A percentile compares a stretch with the other conserved stretches of the same genome.
Evolutionary conservation across 2,113 vertebrate species (phyloP).

Genomic region (Bos javanicus): DNA sequence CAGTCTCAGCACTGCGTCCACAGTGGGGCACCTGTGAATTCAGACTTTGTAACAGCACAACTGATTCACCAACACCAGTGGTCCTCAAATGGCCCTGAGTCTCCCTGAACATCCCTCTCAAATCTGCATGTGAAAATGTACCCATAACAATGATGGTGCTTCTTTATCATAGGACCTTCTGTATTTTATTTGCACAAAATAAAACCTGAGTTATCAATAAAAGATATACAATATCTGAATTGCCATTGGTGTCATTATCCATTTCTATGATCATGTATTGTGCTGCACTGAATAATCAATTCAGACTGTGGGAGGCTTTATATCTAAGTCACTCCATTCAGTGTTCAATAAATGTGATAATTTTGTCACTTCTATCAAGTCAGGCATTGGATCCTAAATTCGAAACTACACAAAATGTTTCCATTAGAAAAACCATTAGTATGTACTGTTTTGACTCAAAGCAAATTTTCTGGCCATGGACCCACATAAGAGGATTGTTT

Average conservation of each 20-base stretch:
- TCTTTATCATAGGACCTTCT: no score
- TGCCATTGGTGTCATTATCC: no score
- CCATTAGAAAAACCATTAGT: background rate
- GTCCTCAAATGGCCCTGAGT: no score
- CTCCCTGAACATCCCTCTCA: background rate
- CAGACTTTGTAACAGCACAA: fast-evolving
- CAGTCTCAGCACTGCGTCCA: background rate
- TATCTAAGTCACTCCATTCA: background rate
- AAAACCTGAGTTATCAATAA: background rate
- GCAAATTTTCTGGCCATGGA: background rate
- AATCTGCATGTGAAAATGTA: background rate
- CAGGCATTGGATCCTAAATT: background rate
- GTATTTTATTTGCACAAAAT: background rate
- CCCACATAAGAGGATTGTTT: background rate
- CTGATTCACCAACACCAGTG: no score
- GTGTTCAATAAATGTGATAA: background rate
- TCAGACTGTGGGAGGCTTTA: background rate
- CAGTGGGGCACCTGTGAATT: background rate
- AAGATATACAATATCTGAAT: background rate
- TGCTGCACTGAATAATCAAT: background rate
- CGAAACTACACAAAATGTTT: background rate
- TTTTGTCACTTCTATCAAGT: background rate
- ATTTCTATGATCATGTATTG: background rate
- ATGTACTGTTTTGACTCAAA: background rate
- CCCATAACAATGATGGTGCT: fast-evolving